These are phyloP conservation scores for Telmatherina bonti DNA, from an alignment of 2,797 vertebrate genomes.

Conservation along the genomic window DNA sequence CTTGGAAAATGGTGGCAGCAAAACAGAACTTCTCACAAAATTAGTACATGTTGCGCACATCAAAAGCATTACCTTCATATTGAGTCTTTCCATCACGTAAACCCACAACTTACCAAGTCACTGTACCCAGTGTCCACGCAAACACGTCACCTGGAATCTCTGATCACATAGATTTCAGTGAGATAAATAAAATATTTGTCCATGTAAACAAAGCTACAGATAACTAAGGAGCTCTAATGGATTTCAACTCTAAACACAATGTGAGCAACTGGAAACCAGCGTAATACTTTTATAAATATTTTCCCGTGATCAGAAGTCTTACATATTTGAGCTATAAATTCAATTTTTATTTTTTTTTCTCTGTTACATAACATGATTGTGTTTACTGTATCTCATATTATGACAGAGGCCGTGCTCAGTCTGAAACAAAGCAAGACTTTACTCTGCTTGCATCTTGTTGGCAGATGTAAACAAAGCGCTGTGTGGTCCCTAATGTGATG, in stretches of 20 bases:
- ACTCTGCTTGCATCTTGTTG: slow-evolving; percentile 11
- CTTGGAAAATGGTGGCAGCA: too few relatives aligned
- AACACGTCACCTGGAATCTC: too few relatives aligned
- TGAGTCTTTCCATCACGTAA: too few relatives aligned
- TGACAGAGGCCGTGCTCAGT: slow-evolving; percentile 18
- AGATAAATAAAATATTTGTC: too few relatives aligned
- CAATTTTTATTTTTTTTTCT: background rate
- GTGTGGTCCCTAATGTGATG: slow-evolving; percentile 55
- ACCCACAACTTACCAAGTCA: too few relatives aligned
- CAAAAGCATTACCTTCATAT: too few relatives aligned
- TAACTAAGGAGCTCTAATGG: background rate
- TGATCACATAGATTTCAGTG: too few relatives aligned
- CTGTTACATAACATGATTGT: background rate
- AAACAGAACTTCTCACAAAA: too few relatives aligned
- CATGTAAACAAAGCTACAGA: background rate
- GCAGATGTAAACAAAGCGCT: slow-evolving; percentile 31
- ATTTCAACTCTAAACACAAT: background rate
- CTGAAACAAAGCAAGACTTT: slow-evolving; percentile 3
- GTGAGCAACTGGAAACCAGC: background rate
- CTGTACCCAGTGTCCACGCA: too few relatives aligned
- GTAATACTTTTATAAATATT: background rate
- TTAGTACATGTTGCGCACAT: too few relatives aligned
- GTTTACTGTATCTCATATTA: slow-evolving; percentile 21
- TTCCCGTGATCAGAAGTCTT: background rate
- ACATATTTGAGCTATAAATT: background rate